Evolutionary conservation across 2,113 vertebrate genomes (phyloP), one percentile per base, ranked within the genome.

Genomic region (Hydrochoerus hydrochaeris): DNA sequence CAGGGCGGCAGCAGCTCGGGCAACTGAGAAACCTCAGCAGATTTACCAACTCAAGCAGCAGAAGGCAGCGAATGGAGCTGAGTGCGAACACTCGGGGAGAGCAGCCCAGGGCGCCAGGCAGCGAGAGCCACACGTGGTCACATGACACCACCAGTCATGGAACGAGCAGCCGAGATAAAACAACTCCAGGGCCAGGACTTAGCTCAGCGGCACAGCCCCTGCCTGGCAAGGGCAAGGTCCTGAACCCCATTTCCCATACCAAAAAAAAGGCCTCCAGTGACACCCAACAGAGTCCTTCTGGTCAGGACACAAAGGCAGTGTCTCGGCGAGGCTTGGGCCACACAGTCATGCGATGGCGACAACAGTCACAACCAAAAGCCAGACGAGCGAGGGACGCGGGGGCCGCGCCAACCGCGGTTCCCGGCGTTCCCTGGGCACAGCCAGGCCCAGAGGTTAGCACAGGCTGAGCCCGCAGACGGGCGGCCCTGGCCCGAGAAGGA

Each of bases 41-140:
- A 22, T 4, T 57, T 16, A n/a, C 6, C 32, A 17, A 62, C 8
- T 65, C 62, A 22, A 12, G 4, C 14, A 30, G 1, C 6, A 90
- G 52, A 14, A 46, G 17, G 12, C 20, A 1, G 46, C 35, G 3
- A 22, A 17, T 5, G 30, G 12, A 44, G 10, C 12, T 38, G 38
- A 60, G 5, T 28, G 7, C 1, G 12, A 69, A 65, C 2, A 10
- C 3, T 3, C 30, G 14, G 16, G 52, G 16, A 4, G 9, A 32
- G 14, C 41, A 0, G 17, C 49, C 46, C 78, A 3, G n/a, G 14
- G 63, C 0, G 0, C 7, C 0, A 0, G 49, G 24, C 7, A 22
- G 35, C 3, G n/a, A 14, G 44, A 30, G 35, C 14, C 1, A 14
- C 63, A 1, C 30, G 44, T 46, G 22, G 24, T 28, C 73, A 77